Evolutionary conservation across 1,140 invertebrate genomes (phyloP), one percentile per base, ranked within the genome.

Genomic region (Cyphomyrmex costatus): DNA sequence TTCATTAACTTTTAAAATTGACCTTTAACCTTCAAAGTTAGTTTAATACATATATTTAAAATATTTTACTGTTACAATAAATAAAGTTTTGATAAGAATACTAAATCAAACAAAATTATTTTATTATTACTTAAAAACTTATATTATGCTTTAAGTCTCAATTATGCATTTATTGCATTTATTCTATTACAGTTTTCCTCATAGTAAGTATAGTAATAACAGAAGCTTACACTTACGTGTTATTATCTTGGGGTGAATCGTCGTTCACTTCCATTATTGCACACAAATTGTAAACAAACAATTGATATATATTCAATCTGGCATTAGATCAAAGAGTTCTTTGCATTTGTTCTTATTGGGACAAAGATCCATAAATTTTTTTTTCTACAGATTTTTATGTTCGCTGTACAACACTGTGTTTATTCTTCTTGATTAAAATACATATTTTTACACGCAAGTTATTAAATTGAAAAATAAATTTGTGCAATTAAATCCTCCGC

Each of bases 201-300:
- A n/a, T 56, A 56, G 0, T 12, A 12, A 16, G 10, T 71, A 58
- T 49, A 53, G 16, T 51, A 5, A 21, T 16, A 49, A 14, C 16
- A 33, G 30, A 33, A 65, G n/a, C 5, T 66, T 16, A 82, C 24
- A 76, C 63, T 77, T 84, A 91, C 90, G 65, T 70, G 61, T 0
- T 83, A 53, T 10, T 89, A 21, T 46, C 70, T 60, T 83, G 85
- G 53, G 82, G 58, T 49, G 87, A 86, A 71, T 66, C 65, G 10
- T 56, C 53, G 27, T 86, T 76, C 53, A 80, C 49, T 80, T 90
- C 90, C 90, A 90, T 91, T 46, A 60, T 60, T 60, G 10, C 0
- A 10, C 21, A 58, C 24, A 46, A 73, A 77, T 71, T 24, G 24
- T 36, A 36, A 78, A 53, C 79, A 66, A 79, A 56, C 33, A 24